phyloP scores from a whole-genome alignment of 2,888 invertebrate genomes.

The Lottia gigantea region DNA sequence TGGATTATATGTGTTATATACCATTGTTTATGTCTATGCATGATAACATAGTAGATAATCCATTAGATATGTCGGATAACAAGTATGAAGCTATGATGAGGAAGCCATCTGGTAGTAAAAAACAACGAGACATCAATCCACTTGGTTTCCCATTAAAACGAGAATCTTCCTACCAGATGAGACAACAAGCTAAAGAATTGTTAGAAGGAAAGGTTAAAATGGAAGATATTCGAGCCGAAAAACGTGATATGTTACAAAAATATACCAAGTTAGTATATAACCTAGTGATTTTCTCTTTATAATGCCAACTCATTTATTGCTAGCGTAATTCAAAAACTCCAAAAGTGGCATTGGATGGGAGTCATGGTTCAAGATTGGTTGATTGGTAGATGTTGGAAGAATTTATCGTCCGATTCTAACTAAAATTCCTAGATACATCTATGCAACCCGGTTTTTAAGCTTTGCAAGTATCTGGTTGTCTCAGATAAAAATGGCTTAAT shows the following conservation, averaged over 20 bases:
- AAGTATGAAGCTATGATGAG: slow-evolving; percentile 55
- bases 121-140: slow-evolving; percentile 66
- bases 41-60: slow-evolving; percentile 65
- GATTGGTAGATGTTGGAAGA: no score
- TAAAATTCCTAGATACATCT: no score
- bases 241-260: slow-evolving; percentile 49
- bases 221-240: slow-evolving; percentile 42
- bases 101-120: slow-evolving; percentile 45
- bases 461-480: no score
- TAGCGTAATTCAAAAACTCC: no score
- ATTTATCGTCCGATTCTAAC: no score
- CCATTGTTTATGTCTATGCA: slow-evolving; percentile 68
- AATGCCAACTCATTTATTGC: no score
- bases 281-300: no score
- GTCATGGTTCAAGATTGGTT: no score
- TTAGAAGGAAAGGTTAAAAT: slow-evolving; percentile 49
- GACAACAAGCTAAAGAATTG: slow-evolving; percentile 53
- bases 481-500: no score
- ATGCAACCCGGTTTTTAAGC: no score
- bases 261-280: slow-evolving; percentile 44
- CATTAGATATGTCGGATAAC: slow-evolving; percentile 63
- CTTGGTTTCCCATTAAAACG: slow-evolving; percentile 58
- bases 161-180: slow-evolving; percentile 48
- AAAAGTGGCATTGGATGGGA: no score
- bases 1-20: slow-evolving; percentile 66